Percentiles rank a stretch among this genome's conserved stretches.
phyloP scores from a whole-genome alignment of 2,113 vertebrate species.

The Thryonomys swinderianus region DNA sequence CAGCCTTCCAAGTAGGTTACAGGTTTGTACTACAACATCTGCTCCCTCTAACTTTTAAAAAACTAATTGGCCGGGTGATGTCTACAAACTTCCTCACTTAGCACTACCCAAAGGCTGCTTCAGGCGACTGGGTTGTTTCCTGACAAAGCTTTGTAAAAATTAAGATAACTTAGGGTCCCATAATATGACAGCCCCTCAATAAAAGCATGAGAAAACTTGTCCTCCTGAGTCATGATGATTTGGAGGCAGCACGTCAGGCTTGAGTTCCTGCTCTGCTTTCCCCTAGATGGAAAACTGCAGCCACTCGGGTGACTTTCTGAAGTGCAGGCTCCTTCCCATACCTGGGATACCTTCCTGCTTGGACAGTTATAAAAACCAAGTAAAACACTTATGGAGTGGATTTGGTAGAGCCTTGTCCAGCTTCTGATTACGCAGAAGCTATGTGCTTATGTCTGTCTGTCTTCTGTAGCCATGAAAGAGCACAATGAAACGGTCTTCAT shows the following conservation, averaged over 20 bases:
- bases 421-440: not conserved
- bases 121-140: not conserved
- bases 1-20: not conserved
- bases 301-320: not conserved
- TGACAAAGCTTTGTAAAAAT: constrained; percentile 8
- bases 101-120: not conserved
- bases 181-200: not conserved
- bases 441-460: not conserved
- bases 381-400: not conserved
- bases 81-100: not conserved
- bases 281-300: not conserved
- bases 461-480: not conserved
- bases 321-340: not conserved
- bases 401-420: not conserved
- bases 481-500: not conserved
- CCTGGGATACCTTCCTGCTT: not conserved
- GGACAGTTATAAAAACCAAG: not conserved
- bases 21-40: not conserved
- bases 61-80: not conserved
- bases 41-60: not conserved
- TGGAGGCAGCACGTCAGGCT: not conserved
- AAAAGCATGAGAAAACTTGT: not conserved
- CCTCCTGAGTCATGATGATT: not conserved
- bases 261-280: not conserved
- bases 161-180: not conserved